Conservation (phyloP, 2,113 vertebrate genomes). For the Triplophysa siluroides region DNA sequence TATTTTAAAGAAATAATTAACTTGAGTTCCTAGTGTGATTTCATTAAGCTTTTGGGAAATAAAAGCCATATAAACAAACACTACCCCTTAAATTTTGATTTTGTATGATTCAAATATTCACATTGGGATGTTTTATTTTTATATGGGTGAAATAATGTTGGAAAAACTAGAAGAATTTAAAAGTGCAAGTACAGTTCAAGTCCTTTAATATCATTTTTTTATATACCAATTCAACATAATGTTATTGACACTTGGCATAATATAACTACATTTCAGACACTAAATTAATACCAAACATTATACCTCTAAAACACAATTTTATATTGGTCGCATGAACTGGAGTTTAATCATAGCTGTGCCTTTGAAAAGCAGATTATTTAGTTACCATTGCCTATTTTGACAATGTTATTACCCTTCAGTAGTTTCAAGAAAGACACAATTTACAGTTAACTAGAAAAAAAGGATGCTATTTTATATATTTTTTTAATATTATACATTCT, state of each 20-base stretch:
- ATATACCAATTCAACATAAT: not conserved
- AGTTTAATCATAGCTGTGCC: slow-evolving; percentile 17
- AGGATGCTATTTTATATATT: slow-evolving; percentile 59
- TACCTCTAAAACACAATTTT: not conserved
- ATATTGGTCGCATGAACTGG: not conserved
- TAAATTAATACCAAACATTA: not conserved
- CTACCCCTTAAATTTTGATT: not conserved
- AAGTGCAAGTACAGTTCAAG: not conserved
- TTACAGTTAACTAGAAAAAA: slow-evolving; percentile 42
- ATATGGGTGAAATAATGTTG: not conserved
- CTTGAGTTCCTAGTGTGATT: not conserved
- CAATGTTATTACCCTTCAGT: not conserved
- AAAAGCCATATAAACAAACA: slow-evolving; percentile 33
- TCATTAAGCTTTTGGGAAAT: slow-evolving; percentile 20
- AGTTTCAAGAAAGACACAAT: not conserved
- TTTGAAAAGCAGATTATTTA: slow-evolving; percentile 15
- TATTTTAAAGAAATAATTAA: too few relatives aligned
- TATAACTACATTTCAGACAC: not conserved
- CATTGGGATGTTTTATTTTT: not conserved
- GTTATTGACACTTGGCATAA: not conserved
- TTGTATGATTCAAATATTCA: not conserved
- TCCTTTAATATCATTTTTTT: not conserved
- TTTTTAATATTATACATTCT: slow-evolving; percentile 65
- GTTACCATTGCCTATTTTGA: not conserved
- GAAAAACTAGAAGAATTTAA: not conserved